Base-by-base conservation (phyloP, 2,113 vertebrate species). In the Siphamia tubifer region DNA sequence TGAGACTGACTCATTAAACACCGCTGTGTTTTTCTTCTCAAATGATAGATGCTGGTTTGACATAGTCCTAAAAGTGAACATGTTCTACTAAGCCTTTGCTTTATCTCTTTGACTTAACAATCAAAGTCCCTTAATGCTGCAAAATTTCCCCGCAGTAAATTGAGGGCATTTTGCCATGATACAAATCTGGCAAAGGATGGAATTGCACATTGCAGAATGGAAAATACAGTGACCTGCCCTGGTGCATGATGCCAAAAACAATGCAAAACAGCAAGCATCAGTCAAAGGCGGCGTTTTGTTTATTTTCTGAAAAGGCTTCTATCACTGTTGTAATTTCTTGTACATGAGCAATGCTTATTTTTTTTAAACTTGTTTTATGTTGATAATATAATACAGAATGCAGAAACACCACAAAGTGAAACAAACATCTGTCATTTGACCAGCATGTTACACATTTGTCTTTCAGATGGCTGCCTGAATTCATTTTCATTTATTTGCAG, bases 171-270 rank as follows among this genome's bases (percentile, higher is more conserved):
- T 56, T 62, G 56, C 56, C 44, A 44, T 40, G 39, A 67, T 28
- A 62, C 38, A 56, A 7, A 53, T 57, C 60, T 79, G 78, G 73
- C 58, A 56, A 2, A 6, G 8, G 48, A 47, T 13, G 34, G 35
- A 53, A 15, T 66, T 43, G 58, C 40, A 64, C 35, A 65, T 23
- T 40, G 61, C 39, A 20, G 40, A 68, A 51, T 68, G 73, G 71
- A 84, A 87, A 76, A 67, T 70, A 57, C 70, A 47, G 67, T 52
- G 39, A 39, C 16, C 43, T 27, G 51, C 67, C 77, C 62, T 20
- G 13, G 20, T 56, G 38, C 28, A 10, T 34, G 1, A 7, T 42
- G 70, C 62, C 69, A 77, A 55, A 77, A 45, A 72, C 60, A 61
- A 63, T 35, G 35, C 53, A 52, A 13, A 54, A 45, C 34, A 49